Evolutionary conservation across 2,888 invertebrate species (phyloP).

Genomic region (Leptopilina syphax): DNA sequence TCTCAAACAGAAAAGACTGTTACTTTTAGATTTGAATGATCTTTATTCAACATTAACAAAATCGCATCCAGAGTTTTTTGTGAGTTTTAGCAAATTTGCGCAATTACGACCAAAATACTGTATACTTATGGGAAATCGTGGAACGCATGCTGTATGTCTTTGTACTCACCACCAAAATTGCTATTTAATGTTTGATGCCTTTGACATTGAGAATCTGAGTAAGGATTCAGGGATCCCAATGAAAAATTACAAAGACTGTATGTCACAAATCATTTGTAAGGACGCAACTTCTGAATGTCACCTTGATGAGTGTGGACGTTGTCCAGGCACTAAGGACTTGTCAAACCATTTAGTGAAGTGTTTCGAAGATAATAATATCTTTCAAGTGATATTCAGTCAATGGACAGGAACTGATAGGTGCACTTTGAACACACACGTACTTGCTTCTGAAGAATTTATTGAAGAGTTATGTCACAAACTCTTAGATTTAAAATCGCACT

Average conservation of each 20-base stretch:
- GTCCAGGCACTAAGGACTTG: too few species aligned
- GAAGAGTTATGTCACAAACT: background rate
- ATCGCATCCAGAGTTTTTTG: background rate
- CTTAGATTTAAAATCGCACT: background rate
- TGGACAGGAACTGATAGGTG: background rate
- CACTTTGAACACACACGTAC: background rate
- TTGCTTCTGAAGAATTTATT: background rate
- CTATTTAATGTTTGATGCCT: too few species aligned
- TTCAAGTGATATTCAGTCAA: too few species aligned
- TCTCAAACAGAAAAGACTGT: background rate
- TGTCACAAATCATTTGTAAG: background rate
- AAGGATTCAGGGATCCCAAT: background rate
- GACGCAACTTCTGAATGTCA: background rate
- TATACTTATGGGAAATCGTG: slow-evolving; percentile 6
- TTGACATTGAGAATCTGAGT: background rate
- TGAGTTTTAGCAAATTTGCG: background rate
- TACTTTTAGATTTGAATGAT: background rate
- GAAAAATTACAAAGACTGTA: slow-evolving; percentile 10
- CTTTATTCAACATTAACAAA: background rate
- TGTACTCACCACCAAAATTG: background rate
- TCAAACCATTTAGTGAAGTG: too few species aligned
- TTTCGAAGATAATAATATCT: too few species aligned
- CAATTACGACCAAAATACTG: slow-evolving; percentile 3
- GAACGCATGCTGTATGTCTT: background rate
- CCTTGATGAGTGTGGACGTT: background rate